Base-by-base conservation (phyloP, 1,140 invertebrate genomes). In the Thalassaphorura encarpata region DNA sequence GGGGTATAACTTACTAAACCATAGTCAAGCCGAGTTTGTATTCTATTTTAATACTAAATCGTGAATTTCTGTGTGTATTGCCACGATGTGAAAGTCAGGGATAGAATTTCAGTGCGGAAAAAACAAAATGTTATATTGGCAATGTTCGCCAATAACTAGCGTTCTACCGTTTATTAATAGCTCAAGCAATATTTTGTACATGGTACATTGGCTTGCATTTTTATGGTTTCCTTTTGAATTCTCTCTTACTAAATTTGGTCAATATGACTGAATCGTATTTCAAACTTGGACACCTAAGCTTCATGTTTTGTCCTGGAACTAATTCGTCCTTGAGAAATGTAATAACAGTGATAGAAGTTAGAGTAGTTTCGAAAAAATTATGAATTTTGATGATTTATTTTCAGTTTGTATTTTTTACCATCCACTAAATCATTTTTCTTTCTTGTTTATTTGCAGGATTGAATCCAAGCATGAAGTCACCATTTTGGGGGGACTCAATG, bases 401-500 rank as follows among this genome's bases (percentile, higher is more conserved):
- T 36, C 8, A 8, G 8, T 36, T 36, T 11, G 33, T n/a, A 36
- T 36, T 36, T 36, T 36, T 36, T n/a, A 36, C 33, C 8, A 36
- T 36, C n/a, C 33, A 36, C 33, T n/a, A n/a, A 36, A 36, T n/a
- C n/a, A n/a, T n/a, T 36, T 36, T n/a, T 67, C 75, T 76, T 72
- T 75, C 78, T 75, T 75, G 75, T 63, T 58, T 60, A 28, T 54
- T 64, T 66, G 73, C 71, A 92, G 89, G 68, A 98, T 99, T 74
- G 93, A 98, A 77, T 94, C 89, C 71, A 98, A 98, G 75, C 93
- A 99, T 74, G 95, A 99, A 75, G 96, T 99, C 36, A 98, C 94
- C 19, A 96, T 99, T 67, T 76, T 98, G 28, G 91, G 93, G 56
- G 94, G 94, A 47, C 79, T 99, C 43, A 98, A 98, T 76, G 96